A percentile compares a stretch with the other conserved stretches of the same genome.
phyloP scores from a whole-genome alignment of 2,888 invertebrate species.

The Hipparchia semele region DNA sequence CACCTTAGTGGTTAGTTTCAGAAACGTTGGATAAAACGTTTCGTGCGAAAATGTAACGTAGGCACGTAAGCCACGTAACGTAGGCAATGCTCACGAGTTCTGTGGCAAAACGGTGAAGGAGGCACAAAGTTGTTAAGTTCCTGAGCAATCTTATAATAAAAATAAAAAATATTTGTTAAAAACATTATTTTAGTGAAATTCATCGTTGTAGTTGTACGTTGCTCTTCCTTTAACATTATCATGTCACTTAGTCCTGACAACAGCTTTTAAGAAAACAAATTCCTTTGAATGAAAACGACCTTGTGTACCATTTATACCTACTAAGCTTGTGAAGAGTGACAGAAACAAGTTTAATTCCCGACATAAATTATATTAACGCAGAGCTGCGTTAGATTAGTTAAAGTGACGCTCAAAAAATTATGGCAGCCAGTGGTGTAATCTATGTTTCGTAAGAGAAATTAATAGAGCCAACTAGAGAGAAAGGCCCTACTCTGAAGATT shows the following conservation, averaged over 20 bases:
- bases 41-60: no score
- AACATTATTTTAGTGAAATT: no score
- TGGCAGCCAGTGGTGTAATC: neutral
- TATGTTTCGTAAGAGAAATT: neutral
- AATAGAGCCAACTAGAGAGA: neutral
- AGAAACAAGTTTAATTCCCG: constrained; percentile 42
- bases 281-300: constrained; percentile 49
- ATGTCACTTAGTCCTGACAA: constrained; percentile 2
- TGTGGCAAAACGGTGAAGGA: no score
- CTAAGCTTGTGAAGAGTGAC: constrained; percentile 42
- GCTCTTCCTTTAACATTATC: neutral
- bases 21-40: no score
- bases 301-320: constrained; percentile 49
- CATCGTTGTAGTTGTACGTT: no score
- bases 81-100: no score
- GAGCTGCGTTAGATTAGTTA: constrained; percentile 42
- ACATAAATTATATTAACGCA: constrained; percentile 45
- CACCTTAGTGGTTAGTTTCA: no score
- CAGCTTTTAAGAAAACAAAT: constrained; percentile 17
- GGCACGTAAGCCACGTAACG: no score
- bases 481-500: neutral
- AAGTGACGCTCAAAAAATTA: constrained; percentile 48
- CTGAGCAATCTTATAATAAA: no score
- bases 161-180: no score
- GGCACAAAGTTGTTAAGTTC: no score